Base-by-base conservation (phyloP, 2,113 vertebrate genomes). In the Scatophagus argus region DNA sequence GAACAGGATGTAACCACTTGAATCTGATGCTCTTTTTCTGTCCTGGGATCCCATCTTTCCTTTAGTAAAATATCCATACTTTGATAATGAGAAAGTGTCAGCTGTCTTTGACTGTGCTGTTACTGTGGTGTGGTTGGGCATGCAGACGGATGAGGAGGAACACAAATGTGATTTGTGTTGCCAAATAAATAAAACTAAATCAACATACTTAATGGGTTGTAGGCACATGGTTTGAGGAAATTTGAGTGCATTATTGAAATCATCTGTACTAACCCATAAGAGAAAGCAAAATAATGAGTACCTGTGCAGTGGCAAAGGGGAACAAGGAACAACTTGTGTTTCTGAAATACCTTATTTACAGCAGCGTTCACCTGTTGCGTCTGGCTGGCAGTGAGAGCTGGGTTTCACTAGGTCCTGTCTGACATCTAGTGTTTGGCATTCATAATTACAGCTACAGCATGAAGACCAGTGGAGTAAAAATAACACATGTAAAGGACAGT, bases 381-480 rank as follows among this genome's bases (percentile, higher is more conserved):
- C 2, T n/a, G n/a, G n/a, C n/a, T n/a, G n/a, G n/a, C n/a, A n/a
- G n/a, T n/a, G n/a, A n/a, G 10, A 43, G 16, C 6, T 13, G 6
- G 27, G 12, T 32, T 54, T 54, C 17, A 66, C 3, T 23, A 23
- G 41, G n/a, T 43, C 47, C 31, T 32, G 1, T 0, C 78, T 87
- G 88, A 81, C 90, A 77, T 77, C 88, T 91, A 83, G 89, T 89
- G 86, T 83, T 81, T 32, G 14, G 0, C 5, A 16, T 69, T 23
- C 3, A 36, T 16, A 70, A 84, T 61, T 81, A 69, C 84, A 85
- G 34, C 55, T 52, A 52, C 4, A 19, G 3, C 12, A 43, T 8
- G 2, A 14, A 23, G 5, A 21, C 31, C 31, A 36, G 21, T 63
- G 4, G 14, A 31, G 25, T 38, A 41, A 23, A 29, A 43, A 43